phyloP scores from a whole-genome alignment of 1,140 invertebrate genomes.

The Pteromalus puparum region DNA sequence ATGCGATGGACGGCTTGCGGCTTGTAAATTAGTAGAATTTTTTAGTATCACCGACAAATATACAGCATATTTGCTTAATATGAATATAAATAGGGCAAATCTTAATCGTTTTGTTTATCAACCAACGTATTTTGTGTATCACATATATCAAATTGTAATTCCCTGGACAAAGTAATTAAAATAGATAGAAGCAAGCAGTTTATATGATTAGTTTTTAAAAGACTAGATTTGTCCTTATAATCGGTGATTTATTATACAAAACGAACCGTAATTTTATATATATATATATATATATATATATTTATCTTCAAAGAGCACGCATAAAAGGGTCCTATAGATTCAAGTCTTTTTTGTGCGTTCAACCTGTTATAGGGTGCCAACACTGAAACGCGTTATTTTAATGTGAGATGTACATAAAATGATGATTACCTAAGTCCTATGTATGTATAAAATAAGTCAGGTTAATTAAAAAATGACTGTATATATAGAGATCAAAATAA shows the following conservation, averaged over 20 bases:
- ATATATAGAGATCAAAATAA: conserved; percentile 63
- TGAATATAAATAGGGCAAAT: background rate
- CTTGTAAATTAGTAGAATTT: conserved; percentile 53
- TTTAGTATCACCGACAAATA: background rate
- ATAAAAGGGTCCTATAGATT: conserved; percentile 53
- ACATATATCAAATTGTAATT: conserved; percentile 1
- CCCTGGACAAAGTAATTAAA: background rate
- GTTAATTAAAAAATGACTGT: conserved; percentile 54
- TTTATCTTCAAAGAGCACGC: conserved; percentile 50
- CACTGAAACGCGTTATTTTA: conserved; percentile 49
- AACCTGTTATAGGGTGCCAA: conserved; percentile 51
- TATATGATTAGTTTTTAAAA: conserved; percentile 1
- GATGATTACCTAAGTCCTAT: conserved; percentile 63
- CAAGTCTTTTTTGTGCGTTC: conserved; percentile 47
- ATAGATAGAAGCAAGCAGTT: background rate
- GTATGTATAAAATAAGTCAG: conserved; percentile 57
- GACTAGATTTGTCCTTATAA: conserved; percentile 33
- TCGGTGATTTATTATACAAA: conserved; percentile 42
- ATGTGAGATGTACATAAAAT: conserved; percentile 65
- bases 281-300: background rate
- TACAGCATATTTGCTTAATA: background rate
- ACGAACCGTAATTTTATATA: conserved; percentile 38
- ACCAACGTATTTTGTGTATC: background rate
- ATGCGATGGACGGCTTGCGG: conserved; percentile 52
- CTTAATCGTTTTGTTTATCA: background rate